Conservation (phyloP, 2,797 vertebrate genomes). For the Kryptopterus vitreolus region DNA sequence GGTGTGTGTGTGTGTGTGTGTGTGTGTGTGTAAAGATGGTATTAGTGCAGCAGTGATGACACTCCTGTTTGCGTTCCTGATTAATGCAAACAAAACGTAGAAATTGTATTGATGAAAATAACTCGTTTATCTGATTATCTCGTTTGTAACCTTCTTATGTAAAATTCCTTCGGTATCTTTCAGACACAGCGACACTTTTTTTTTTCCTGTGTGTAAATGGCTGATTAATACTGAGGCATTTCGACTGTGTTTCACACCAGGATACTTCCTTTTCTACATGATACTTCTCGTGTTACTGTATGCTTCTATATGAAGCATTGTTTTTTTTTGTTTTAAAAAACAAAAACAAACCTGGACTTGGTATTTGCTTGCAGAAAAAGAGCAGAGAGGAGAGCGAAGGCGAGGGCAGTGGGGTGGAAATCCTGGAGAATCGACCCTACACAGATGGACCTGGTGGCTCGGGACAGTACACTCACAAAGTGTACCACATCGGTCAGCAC, state of each 20-base stretch:
- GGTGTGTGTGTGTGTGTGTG: no score
- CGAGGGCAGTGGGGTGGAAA: slow-evolving; percentile 96
- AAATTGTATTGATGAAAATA: no score
- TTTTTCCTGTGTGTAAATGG: not conserved
- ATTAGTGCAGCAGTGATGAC: not conserved
- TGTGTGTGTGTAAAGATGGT: no score
- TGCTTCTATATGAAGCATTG: no score
- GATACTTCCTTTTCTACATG: not conserved
- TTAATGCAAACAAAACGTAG: not conserved
- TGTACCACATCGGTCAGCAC: slow-evolving; percentile 98
- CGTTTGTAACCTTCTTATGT: no score
- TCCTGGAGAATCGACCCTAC: slow-evolving; percentile 95
- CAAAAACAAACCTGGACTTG: not conserved
- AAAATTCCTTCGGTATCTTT: no score
- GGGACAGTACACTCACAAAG: slow-evolving; percentile 97
- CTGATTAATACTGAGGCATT: not conserved
- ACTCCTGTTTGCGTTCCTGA: not conserved
- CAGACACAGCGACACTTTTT: not conserved
- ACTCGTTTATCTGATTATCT: no score
- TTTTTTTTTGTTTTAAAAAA: no score
- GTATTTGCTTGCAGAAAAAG: slow-evolving; percentile 85
- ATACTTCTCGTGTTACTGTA: not conserved
- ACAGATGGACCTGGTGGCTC: slow-evolving; percentile 90
- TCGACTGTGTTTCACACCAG: not conserved
- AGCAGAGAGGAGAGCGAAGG: slow-evolving; percentile 96